These are phyloP conservation scores for Drosophila subsilvestris DNA, from an alignment of 2,888 invertebrate genomes.

Conservation along the genomic window DNA sequence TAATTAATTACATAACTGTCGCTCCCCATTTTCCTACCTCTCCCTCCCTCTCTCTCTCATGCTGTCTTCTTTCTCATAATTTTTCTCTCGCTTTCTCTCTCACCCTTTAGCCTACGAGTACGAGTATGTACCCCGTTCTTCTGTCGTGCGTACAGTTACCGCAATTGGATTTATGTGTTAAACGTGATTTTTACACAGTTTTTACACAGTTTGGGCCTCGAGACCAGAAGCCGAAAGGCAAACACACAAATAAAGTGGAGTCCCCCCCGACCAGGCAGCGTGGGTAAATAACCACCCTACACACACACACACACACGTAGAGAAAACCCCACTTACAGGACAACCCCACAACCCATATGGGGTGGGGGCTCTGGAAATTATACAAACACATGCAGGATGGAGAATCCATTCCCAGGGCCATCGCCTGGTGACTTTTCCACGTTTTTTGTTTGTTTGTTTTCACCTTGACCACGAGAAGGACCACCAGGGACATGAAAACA, in stretches of 20 bases:
- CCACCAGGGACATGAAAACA: constrained; percentile 29
- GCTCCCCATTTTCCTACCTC: background rate
- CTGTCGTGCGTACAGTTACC: constrained; percentile 20
- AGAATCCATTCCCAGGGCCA: constrained; percentile 39
- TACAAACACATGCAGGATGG: constrained; percentile 34
- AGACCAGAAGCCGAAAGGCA: constrained; percentile 17
- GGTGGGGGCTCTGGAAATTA: constrained; percentile 7
- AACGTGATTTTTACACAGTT: constrained; percentile 68
- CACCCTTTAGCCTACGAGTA: too few relatives aligned
- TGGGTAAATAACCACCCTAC: constrained; percentile 22
- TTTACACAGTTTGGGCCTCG: constrained; percentile 22
- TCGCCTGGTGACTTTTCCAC: constrained; percentile 19
- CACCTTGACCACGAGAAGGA: constrained; percentile 54
- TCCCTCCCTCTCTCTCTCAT: background rate
- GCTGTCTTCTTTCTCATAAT: background rate
- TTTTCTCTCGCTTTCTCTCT: background rate
- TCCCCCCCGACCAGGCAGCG: constrained; percentile 4
- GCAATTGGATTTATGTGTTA: constrained; percentile 55
- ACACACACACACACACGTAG: background rate
- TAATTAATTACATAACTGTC: background rate
- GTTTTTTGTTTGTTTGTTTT: constrained; percentile 53
- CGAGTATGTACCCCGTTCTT: background rate
- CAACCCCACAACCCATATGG: background rate
- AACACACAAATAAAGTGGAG: constrained; percentile 29
- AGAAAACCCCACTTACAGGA: background rate